A percentile compares a stretch with the other conserved stretches of the same genome.
phyloP scores from a whole-genome alignment of 2,888 invertebrate species.

The Diaperis boleti region DNA sequence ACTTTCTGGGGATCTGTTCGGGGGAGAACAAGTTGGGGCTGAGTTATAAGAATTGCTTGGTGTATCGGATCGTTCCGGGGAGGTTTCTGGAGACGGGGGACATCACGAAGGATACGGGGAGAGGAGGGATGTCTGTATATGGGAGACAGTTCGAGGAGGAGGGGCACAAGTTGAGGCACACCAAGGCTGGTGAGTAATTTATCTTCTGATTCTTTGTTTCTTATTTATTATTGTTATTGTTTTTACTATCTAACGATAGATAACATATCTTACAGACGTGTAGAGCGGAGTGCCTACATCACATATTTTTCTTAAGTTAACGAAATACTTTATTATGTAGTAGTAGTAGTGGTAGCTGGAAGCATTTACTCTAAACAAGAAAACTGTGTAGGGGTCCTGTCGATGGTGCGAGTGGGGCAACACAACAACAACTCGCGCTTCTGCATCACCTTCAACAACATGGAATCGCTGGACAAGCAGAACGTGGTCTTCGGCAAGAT shows the following conservation, averaged over 20 bases:
- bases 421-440: slow-evolving; percentile 68
- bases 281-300: too few relatives aligned
- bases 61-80: slow-evolving; percentile 67
- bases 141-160: slow-evolving; percentile 66
- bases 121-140: slow-evolving; percentile 68
- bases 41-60: slow-evolving; percentile 60
- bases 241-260: too few relatives aligned
- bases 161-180: slow-evolving; percentile 66
- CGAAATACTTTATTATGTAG: too few relatives aligned
- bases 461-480: slow-evolving; percentile 65
- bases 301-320: too few relatives aligned
- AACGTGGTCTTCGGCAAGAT: slow-evolving; percentile 69
- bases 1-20: slow-evolving; percentile 62
- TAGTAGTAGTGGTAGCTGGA: too few relatives aligned
- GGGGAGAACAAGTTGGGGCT: slow-evolving; percentile 51
- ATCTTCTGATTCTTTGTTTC: too few relatives aligned
- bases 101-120: slow-evolving; percentile 67
- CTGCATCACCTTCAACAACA: slow-evolving; percentile 66
- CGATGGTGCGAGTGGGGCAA: slow-evolving; percentile 63
- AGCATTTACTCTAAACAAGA: too few relatives aligned
- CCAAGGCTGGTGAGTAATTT: slow-evolving; percentile 61
- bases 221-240: too few relatives aligned
- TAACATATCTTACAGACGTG: too few relatives aligned
- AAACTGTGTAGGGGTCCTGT: slow-evolving; percentile 66
- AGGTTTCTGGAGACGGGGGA: slow-evolving; percentile 71